A percentile compares a stretch with the other conserved stretches of the same genome.
Evolutionary conservation across 1,140 invertebrate species (phyloP).

Genomic region (Phenacoccus solenopsis): DNA sequence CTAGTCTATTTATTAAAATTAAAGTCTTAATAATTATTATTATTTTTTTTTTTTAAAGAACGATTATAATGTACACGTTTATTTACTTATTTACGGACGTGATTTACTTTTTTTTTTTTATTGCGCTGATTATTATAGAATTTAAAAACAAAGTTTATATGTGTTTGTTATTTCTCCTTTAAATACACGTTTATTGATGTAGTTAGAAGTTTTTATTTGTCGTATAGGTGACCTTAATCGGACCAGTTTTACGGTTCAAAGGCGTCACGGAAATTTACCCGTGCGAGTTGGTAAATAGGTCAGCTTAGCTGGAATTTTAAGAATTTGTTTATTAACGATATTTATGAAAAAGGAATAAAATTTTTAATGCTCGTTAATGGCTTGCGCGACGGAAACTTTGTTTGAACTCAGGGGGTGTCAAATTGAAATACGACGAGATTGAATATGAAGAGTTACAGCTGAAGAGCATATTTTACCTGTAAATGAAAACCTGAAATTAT

Average conservation of each 20-base stretch:
- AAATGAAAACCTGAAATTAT: no score
- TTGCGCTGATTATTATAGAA: background rate
- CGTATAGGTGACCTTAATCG: no score
- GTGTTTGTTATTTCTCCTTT: conserved; percentile 6
- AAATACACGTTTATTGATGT: conserved; percentile 15
- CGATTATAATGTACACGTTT: conserved; percentile 6
- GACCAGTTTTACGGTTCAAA: no score
- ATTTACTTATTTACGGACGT: background rate
- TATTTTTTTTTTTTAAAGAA: background rate
- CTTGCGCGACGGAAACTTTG: no score
- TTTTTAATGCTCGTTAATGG: no score
- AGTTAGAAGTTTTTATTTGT: background rate
- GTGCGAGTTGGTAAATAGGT: background rate
- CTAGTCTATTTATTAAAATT: background rate
- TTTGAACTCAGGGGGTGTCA: no score
- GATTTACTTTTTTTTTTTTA: background rate
- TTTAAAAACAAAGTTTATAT: conserved; percentile 8
- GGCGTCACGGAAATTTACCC: no score
- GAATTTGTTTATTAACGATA: background rate
- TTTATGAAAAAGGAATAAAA: no score
- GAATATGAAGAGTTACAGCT: no score
- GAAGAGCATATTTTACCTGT: no score
- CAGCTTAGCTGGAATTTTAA: background rate
- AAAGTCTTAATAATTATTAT: background rate
- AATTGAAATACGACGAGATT: no score